phyloP scores from a whole-genome alignment of 2,113 vertebrate species.

The Poeciliopsis occidentalis region DNA sequence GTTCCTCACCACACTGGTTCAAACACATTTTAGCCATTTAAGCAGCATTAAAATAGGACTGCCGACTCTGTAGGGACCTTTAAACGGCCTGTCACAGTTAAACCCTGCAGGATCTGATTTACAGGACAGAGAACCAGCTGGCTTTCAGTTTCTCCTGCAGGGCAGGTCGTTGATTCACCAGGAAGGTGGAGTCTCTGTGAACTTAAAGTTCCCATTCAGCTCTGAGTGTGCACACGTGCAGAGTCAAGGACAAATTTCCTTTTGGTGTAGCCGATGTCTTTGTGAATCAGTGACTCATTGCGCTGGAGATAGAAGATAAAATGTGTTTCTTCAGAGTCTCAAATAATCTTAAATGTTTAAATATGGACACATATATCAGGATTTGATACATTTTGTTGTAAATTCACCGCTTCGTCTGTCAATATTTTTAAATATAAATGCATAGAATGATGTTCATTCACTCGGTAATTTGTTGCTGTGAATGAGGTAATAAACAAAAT shows the following conservation, averaged over 20 bases:
- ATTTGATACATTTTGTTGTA: too few species aligned
- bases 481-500: background rate
- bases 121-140: constrained; percentile 1
- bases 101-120: background rate
- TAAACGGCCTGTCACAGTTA: background rate
- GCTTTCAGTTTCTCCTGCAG: constrained; percentile 48
- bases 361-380: too few species aligned
- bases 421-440: too few species aligned
- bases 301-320: background rate
- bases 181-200: constrained; percentile 30
- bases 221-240: constrained; percentile 16
- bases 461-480: too few species aligned
- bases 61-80: constrained; percentile 22
- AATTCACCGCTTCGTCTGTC: too few species aligned
- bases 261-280: background rate
- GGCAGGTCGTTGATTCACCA: constrained; percentile 8
- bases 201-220: constrained; percentile 17
- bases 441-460: too few species aligned
- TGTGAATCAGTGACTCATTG: constrained; percentile 36
- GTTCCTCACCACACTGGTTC: background rate
- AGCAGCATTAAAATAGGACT: constrained; percentile 3
- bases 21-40: background rate
- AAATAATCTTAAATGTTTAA: too few species aligned
- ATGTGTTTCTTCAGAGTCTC: background rate
- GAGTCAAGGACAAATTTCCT: constrained; percentile 16